Conservation (phyloP, 2,113 vertebrate genomes). For the Falcunculus frontatus region DNA sequence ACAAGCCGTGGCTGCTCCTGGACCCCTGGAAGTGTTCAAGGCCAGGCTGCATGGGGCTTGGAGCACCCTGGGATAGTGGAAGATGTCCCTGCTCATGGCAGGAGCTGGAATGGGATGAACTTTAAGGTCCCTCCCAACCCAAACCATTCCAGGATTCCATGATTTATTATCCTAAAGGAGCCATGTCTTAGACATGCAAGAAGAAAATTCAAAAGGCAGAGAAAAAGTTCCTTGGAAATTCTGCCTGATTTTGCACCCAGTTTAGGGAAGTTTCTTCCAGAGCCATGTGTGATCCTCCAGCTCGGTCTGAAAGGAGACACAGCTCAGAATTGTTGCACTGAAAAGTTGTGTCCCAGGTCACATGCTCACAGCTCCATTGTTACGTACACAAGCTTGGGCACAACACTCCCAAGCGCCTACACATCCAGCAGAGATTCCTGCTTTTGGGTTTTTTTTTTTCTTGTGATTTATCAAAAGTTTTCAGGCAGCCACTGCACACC, state of each 20-base stretch:
- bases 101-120: too few relatives aligned
- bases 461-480: not conserved
- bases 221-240: not conserved
- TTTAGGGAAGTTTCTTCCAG: not conserved
- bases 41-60: not conserved
- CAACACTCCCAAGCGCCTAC: not conserved
- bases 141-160: not conserved
- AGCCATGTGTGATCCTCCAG: rapidly evolving
- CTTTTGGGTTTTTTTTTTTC: not conserved
- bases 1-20: not conserved
- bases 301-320: not conserved
- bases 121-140: not conserved
- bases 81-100: not conserved
- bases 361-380: not conserved
- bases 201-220: not conserved
- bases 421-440: not conserved
- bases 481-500: not conserved
- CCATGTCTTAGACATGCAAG: not conserved
- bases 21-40: not conserved
- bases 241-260: not conserved
- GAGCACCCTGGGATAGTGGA: not conserved
- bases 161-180: not conserved
- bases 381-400: not conserved
- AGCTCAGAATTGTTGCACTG: not conserved
- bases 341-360: not conserved